These are phyloP conservation scores for Bubalus kerabau DNA, from an alignment of 2,113 vertebrate genomes.

Conservation along the genomic window DNA sequence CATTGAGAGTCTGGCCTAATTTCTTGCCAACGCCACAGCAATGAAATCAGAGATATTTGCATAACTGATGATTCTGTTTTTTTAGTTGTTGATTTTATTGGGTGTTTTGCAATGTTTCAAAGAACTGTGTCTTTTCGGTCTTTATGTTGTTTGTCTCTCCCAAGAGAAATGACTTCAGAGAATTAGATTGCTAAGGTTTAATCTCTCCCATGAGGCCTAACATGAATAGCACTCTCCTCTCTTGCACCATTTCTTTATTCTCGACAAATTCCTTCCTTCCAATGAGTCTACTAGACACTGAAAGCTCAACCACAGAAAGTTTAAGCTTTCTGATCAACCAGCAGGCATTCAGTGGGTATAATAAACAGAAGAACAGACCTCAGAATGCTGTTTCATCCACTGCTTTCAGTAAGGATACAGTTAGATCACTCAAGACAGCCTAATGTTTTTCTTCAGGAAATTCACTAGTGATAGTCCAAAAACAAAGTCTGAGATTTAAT, in stretches of 20 bases:
- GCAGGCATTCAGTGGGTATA: not conserved
- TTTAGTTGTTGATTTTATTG: not conserved
- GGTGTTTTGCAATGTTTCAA: not conserved
- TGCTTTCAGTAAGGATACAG: not conserved
- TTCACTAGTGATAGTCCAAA: not conserved
- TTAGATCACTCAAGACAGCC: not conserved
- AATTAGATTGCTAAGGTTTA: not conserved
- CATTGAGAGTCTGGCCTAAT: not conserved
- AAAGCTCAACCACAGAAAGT: not conserved
- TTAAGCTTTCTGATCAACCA: not conserved
- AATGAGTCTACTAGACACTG: not conserved
- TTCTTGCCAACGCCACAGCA: not conserved
- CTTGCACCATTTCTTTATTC: not conserved
- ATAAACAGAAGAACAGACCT: not conserved
- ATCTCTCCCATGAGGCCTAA: not conserved
- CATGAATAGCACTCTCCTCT: not conserved
- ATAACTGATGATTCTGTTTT: not conserved
- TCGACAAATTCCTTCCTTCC: not conserved
- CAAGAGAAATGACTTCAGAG: not conserved
- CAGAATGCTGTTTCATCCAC: not conserved
- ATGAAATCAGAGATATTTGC: not conserved
- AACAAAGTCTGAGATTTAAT: not conserved
- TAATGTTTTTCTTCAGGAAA: not conserved
- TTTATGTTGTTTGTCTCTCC: not conserved
- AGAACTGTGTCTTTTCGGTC: not conserved